Conservation (phyloP, 2,113 vertebrate genomes). For the Paratilapia polleni region DNA sequence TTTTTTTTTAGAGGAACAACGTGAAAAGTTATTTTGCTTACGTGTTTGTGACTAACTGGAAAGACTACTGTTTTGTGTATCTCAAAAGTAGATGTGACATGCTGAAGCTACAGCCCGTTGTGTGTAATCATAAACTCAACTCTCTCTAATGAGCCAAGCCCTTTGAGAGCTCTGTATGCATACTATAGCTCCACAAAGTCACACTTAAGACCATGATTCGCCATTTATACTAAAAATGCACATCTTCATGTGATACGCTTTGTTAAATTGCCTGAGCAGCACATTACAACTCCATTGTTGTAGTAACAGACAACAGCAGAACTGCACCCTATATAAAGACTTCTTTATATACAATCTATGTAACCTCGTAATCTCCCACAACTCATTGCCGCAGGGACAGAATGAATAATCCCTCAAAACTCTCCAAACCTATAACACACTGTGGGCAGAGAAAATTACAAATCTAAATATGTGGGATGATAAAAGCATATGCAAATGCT, state of each 20-base stretch:
- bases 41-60: background rate
- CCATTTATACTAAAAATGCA: conserved; percentile 4
- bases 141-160: conserved; percentile 41
- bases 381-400: background rate
- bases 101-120: conserved; percentile 13
- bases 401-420: conserved; percentile 24
- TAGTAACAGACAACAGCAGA: background rate
- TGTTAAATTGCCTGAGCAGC: conserved; percentile 17
- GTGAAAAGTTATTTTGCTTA: background rate
- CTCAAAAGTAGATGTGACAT: background rate
- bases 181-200: conserved; percentile 14
- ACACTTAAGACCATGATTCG: conserved; percentile 16
- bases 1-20: background rate
- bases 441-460: conserved; percentile 10
- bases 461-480: conserved; percentile 6
- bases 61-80: background rate
- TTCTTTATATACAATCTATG: background rate
- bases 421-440: background rate
- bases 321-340: background rate
- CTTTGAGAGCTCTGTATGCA: conserved; percentile 15
- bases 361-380: background rate
- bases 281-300: background rate
- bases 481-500: conserved; percentile 1
- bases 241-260: conserved; percentile 8
- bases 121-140: conserved; percentile 27